These are phyloP conservation scores for Zaprionus kolodkinae DNA, from an alignment of 1,140 invertebrate genomes.

Conservation along the genomic window DNA sequence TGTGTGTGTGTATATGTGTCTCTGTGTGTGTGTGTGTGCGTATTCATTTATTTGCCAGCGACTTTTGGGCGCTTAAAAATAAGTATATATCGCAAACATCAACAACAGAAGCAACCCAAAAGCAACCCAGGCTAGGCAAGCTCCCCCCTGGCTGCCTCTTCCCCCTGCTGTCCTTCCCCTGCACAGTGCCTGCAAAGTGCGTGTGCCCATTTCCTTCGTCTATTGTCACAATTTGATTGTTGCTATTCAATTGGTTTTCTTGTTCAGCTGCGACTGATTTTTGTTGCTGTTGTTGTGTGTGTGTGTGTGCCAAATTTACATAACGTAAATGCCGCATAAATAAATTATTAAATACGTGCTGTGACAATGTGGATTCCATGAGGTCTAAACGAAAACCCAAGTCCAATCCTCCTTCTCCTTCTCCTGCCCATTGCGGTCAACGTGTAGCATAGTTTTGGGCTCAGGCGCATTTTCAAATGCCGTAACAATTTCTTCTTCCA, in stretches of 20 bases:
- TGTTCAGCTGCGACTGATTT: conserved; percentile 40
- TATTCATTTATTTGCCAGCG: conserved; percentile 48
- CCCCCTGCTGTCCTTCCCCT: too few relatives aligned
- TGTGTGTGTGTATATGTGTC: conserved; percentile 1
- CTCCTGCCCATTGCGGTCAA: background rate
- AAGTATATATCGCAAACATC: conserved; percentile 24
- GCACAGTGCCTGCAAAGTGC: conserved; percentile 25
- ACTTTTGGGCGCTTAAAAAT: conserved; percentile 55
- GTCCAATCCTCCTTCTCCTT: too few relatives aligned
- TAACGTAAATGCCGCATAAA: conserved; percentile 79
- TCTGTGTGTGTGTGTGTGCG: conserved; percentile 18
- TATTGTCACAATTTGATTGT: conserved; percentile 52
- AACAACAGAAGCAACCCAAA: conserved; percentile 24
- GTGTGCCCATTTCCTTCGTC: conserved; percentile 42
- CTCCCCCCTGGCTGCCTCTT: background rate
- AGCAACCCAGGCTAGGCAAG: conserved; percentile 21
- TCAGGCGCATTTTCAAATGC: conserved; percentile 1
- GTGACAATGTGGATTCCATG: conserved; percentile 43
- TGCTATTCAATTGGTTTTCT: conserved; percentile 66
- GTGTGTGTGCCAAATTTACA: conserved; percentile 71
- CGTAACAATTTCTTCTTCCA: conserved; percentile 19
- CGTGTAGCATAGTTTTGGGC: background rate
- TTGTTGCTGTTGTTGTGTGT: conserved; percentile 24
- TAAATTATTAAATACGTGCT: conserved; percentile 75
- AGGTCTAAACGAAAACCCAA: conserved; percentile 28